Base-by-base conservation (phyloP, 2,113 vertebrate species). In the Scomber japonicus region DNA sequence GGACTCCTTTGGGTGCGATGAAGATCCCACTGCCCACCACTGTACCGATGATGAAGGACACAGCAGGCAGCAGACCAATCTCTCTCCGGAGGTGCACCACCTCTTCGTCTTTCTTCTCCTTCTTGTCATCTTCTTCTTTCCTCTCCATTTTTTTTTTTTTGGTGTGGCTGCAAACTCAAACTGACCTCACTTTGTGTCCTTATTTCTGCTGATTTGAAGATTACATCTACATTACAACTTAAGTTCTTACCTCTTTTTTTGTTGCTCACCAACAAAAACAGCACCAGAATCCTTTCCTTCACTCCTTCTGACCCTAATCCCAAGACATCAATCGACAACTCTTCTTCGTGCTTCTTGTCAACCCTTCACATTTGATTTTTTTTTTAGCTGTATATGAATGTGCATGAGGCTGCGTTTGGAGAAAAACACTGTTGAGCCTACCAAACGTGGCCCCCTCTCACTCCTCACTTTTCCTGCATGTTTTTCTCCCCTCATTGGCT, bases 11-110 rank as follows among this genome's bases (percentile, higher is more conserved):
- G 1, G 97, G 96, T 11, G 96, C 96, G 50, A 97, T 97, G 48
- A 97, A 97, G 91, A 97, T 97, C 49, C 97, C 96, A 0, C 96
- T 97, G 86, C 97, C 97, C 81, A 97, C 95, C 93, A 97, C 95
- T 3, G 95, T 95, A 51, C 96, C 96, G 0, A 97, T 91, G 82
- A 97, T 92, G 35, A 97, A 93, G 0, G 92, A 96, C 75, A 94
- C 89, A 12, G 96, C 95, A 1, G 95, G 73, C 84, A 96, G 78
- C 81, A 96, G 86, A 65, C 95, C 93, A 10, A 97, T 96, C 66
- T 94, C 93, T 49, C 95, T 95, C 82, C 93, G 61, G 0, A 93
- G 88, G 27, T 68, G 83, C 55, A 92, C 89, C 71, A 17, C 82
- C 24, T 90, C 88, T 10, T 67, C 86, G 2, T 64, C 67, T 3